These are phyloP conservation scores for Catagonus wagneri DNA, from an alignment of 2,113 vertebrate genomes.

Conservation along the genomic window DNA sequence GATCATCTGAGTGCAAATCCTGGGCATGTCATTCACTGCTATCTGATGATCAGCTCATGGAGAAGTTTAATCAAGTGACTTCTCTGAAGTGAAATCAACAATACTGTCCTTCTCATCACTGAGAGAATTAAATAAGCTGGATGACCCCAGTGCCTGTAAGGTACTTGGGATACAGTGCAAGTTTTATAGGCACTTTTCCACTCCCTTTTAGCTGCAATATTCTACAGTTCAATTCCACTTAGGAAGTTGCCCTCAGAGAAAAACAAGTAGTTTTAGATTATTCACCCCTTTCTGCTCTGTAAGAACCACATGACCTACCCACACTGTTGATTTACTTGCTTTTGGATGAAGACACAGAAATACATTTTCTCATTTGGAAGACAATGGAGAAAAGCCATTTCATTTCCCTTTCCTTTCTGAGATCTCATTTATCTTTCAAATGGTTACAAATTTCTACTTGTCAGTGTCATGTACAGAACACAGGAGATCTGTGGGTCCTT, in stretches of 20 bases:
- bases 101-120: not conserved
- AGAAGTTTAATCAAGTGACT: not conserved
- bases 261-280: constrained; percentile 3
- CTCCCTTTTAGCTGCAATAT: not conserved
- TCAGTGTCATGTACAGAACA: not conserved
- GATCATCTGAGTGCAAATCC: not conserved
- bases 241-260: not conserved
- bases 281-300: not conserved
- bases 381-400: constrained; percentile 43
- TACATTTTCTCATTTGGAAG: constrained; percentile 47
- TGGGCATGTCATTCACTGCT: not conserved
- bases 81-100: not conserved
- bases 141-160: not conserved
- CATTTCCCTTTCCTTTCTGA: constrained; percentile 27
- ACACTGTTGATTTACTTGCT: constrained; percentile 46
- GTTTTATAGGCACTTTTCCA: not conserved
- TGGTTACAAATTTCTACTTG: not conserved
- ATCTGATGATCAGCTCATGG: not conserved
- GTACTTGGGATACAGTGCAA: not conserved
- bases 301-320: not conserved
- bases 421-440: constrained; percentile 52
- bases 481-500: not conserved
- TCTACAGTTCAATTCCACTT: not conserved
- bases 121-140: not conserved
- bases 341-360: constrained; percentile 57